phyloP scores from a whole-genome alignment of 1,140 invertebrate genomes.

The Bombus waltoni region DNA sequence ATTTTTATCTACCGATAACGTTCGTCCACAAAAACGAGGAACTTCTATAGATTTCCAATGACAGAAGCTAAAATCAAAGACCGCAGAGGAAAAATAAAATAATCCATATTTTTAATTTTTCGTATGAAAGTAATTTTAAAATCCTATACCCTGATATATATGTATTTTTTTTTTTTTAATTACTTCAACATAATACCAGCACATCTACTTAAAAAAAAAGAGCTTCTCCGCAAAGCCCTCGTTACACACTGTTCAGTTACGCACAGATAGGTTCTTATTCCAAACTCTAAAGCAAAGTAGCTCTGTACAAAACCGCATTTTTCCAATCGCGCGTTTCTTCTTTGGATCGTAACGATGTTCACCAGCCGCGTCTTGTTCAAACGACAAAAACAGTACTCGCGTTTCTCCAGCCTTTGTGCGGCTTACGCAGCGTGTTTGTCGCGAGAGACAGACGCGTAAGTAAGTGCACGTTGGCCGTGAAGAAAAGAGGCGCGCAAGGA shows the following conservation, averaged over 20 bases:
- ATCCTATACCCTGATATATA: no score
- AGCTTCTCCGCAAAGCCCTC: background rate
- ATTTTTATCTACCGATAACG: no score
- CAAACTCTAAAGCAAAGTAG: background rate
- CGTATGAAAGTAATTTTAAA: no score
- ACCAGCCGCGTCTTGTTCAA: no score
- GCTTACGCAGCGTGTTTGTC: background rate
- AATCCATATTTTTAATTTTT: no score
- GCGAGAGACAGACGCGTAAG: background rate
- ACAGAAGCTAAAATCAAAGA: no score
- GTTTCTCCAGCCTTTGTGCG: background rate
- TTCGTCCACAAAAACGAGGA: no score
- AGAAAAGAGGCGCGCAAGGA: slow-evolving; percentile 25
- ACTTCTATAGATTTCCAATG: no score
- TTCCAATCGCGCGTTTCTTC: background rate
- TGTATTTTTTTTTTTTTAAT: no score
- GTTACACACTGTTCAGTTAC: no score
- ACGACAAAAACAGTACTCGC: background rate
- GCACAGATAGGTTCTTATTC: background rate
- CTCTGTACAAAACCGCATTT: background rate
- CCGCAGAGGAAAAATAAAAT: no score
- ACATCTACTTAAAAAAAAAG: background rate
- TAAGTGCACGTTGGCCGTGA: background rate
- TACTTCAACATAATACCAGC: background rate
- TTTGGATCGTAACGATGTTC: background rate